Conservation (phyloP, 1,140 invertebrate genomes). For the Piezodorus guildinii region DNA sequence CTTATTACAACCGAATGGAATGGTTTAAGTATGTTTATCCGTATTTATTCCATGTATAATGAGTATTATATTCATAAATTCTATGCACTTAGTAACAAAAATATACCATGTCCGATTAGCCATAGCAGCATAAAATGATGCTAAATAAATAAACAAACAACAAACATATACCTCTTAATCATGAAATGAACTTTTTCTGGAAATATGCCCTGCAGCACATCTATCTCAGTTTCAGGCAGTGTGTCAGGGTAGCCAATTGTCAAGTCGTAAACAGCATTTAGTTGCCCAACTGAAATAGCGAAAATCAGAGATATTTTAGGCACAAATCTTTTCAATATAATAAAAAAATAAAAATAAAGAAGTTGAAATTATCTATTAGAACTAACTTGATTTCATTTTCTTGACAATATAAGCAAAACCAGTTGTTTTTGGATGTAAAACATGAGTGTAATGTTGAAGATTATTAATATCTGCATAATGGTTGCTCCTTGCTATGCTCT, state of each 20-base stretch:
- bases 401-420: constrained; percentile 63
- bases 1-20: too few species aligned
- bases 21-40: too few species aligned
- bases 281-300: constrained; percentile 37
- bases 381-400: constrained; percentile 48
- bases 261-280: constrained; percentile 66
- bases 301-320: too few species aligned
- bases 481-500: constrained; percentile 58
- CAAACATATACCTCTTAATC: constrained; percentile 47
- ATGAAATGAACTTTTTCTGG: constrained; percentile 62
- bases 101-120: too few species aligned
- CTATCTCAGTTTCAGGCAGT: constrained; percentile 54
- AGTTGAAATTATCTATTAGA: neutral
- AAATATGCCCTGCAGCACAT: constrained; percentile 49
- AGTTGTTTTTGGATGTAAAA: constrained; percentile 74
- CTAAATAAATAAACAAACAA: too few species aligned
- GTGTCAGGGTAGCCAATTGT: constrained; percentile 60
- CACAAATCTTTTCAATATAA: neutral
- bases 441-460: constrained; percentile 53
- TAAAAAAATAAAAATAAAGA: neutral
- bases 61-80: too few species aligned
- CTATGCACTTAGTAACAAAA: too few species aligned
- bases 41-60: too few species aligned
- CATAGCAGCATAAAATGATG: too few species aligned
- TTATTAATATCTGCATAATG: constrained; percentile 57